A percentile compares a stretch with the other conserved stretches of the same genome.
phyloP scores from a whole-genome alignment of 1,140 invertebrate genomes.

The Penaeus vannamei region DNA sequence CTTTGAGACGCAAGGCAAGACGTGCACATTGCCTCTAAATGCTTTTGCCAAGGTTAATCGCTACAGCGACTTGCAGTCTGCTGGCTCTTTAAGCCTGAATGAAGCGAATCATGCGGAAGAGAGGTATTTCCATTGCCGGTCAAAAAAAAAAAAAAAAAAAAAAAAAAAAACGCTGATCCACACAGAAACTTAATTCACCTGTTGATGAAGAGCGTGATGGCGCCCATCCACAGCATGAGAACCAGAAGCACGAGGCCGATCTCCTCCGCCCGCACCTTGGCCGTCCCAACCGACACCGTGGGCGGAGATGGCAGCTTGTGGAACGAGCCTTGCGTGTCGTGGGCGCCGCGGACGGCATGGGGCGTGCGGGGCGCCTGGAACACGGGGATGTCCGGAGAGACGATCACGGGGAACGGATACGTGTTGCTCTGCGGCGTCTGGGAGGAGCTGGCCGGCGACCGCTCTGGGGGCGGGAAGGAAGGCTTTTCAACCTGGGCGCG shows the following conservation, averaged over 20 bases:
- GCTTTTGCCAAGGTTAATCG: neutral
- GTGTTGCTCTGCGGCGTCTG: no score
- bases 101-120: no score
- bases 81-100: no score
- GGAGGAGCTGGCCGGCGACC: no score
- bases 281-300: slow-evolving; percentile 38
- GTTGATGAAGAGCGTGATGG: slow-evolving; percentile 59
- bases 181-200: slow-evolving; percentile 30
- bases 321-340: slow-evolving; percentile 13
- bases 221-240: slow-evolving; percentile 55
- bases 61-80: no score
- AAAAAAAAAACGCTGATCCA: neutral
- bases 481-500: no score
- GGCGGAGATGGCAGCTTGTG: slow-evolving; percentile 51
- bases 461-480: no score
- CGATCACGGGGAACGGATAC: no score
- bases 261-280: slow-evolving; percentile 53
- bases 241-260: slow-evolving; percentile 56
- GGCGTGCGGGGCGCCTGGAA: no score
- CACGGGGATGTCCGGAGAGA: no score
- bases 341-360: neutral
- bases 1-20: neutral
- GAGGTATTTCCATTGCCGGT: no score
- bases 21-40: neutral
- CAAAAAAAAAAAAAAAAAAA: no score